Base-by-base conservation (phyloP, 2,888 invertebrate species). In the Kryphioiulus occultus region DNA sequence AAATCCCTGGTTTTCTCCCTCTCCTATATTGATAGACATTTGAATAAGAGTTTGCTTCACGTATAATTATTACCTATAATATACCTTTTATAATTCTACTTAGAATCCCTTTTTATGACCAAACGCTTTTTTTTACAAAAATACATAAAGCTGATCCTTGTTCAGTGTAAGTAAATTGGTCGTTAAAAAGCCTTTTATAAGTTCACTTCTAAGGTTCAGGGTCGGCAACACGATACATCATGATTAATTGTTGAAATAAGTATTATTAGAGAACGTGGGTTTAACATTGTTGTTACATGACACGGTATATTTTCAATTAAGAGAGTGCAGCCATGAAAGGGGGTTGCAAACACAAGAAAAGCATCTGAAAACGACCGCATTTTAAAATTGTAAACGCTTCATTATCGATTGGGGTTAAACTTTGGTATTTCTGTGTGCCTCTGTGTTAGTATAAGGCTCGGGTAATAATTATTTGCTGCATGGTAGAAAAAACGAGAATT, bases 261-360 rank as follows among this genome's bases (percentile, higher is more conserved):
- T 17, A 47, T 47, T 47, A 47, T 47, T 47, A 47, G 15, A 47
- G 47, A 47, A 47, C 17, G 47, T 47, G 47, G 47, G 47, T 17
- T 47, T 47, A 47, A 59, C 59, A 59, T 59, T 59, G 59, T 59
- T 59, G 59, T 59, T 22, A n/a, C 17, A n/a, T 22, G 17, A 22
- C 59, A 59, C 59, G 59, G 59, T 59, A n/a, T 59, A 59, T 59
- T 59, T 59, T 59, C 59, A 59, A 59, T 59, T 59, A 59, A 59
- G 59, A 9, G 17, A 17, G 59, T 22, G 22, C 59, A 59, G n/a
- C 7, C 5, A 7, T 59, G 59, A 59, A 59, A 59, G 59, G 22
- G 17, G n/a, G 12, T 47, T 47, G 47, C 12, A 17, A 39, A 17
- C 47, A 47, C 47, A 17, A 47, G 47, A 47, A 47, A 47, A 47